Conservation (phyloP, 2,888 invertebrate species). For the Drosophila quasianomalipes region DNA sequence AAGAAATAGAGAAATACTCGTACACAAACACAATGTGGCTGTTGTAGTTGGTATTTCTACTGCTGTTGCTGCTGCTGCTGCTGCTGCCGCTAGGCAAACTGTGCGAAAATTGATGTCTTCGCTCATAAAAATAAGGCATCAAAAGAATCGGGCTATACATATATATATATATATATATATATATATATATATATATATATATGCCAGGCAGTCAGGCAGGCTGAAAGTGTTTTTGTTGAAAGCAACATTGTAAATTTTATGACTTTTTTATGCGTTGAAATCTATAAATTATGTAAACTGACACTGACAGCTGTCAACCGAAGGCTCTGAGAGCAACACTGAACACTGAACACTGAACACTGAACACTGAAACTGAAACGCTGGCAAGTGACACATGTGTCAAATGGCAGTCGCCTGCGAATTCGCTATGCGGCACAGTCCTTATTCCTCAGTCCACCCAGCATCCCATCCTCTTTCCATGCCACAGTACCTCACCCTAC, state of each 20-base stretch:
- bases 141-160: constrained; percentile 45
- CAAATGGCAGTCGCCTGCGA: constrained; percentile 68
- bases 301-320: constrained; percentile 78
- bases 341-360: neutral
- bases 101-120: constrained; percentile 80
- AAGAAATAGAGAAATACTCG: constrained; percentile 60
- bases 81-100: constrained; percentile 52
- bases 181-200: neutral
- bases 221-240: constrained; percentile 75
- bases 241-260: constrained; percentile 81
- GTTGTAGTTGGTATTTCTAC: constrained; percentile 2
- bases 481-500: neutral
- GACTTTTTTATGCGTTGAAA: constrained; percentile 81
- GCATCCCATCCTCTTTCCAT: neutral
- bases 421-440: constrained; percentile 45
- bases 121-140: constrained; percentile 80
- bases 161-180: neutral
- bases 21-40: constrained; percentile 4
- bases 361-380: constrained; percentile 54
- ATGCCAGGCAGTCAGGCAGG: constrained; percentile 17
- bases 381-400: constrained; percentile 80
- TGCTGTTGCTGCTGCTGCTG: constrained; percentile 18
- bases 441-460: neutral
- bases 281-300: constrained; percentile 81
- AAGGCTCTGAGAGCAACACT: constrained; percentile 40